Conservation (phyloP, 1,140 invertebrate genomes). For the Ectropis grisescens region DNA sequence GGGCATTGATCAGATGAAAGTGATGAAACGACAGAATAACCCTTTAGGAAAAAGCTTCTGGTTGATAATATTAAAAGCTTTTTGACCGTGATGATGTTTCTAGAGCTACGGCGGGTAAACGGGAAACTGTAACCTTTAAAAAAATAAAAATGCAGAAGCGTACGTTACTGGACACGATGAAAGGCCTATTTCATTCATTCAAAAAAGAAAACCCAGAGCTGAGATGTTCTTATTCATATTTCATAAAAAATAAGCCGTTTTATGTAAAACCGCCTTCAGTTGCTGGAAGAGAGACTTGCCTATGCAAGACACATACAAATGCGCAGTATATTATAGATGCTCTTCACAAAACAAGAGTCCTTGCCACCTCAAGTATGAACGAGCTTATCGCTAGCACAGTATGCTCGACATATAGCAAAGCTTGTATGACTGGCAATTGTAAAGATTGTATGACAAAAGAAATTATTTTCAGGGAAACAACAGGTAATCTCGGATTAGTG, state of each 20-base stretch:
- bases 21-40: too few species aligned
- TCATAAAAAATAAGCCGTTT: slow-evolving; percentile 7
- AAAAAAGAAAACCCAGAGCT: slow-evolving; percentile 15
- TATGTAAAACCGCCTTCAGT: slow-evolving; percentile 10
- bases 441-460: slow-evolving; percentile 1
- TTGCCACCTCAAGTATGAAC: too few species aligned
- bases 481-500: slow-evolving; percentile 1
- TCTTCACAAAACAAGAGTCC: slow-evolving; percentile 2
- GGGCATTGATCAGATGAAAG: background rate
- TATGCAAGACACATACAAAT: slow-evolving; percentile 15
- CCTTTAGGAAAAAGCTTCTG: too few species aligned
- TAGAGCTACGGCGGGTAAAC: slow-evolving; percentile 15
- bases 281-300: slow-evolving; percentile 15
- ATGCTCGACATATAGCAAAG: too few species aligned
- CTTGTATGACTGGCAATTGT: slow-evolving; percentile 7
- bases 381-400: too few species aligned
- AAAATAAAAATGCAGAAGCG: slow-evolving; percentile 14
- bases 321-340: slow-evolving; percentile 2
- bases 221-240: slow-evolving; percentile 11
- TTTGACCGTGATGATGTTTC: slow-evolving; percentile 13
- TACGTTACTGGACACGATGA: slow-evolving; percentile 14
- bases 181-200: slow-evolving; percentile 12
- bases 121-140: slow-evolving; percentile 12
- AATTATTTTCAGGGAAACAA: slow-evolving; percentile 1
- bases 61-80: slow-evolving; percentile 12